A percentile compares a stretch with the other conserved stretches of the same genome.
Conservation (phyloP, 1,140 invertebrate genomes). For the Drosophila yakuba region DNA sequence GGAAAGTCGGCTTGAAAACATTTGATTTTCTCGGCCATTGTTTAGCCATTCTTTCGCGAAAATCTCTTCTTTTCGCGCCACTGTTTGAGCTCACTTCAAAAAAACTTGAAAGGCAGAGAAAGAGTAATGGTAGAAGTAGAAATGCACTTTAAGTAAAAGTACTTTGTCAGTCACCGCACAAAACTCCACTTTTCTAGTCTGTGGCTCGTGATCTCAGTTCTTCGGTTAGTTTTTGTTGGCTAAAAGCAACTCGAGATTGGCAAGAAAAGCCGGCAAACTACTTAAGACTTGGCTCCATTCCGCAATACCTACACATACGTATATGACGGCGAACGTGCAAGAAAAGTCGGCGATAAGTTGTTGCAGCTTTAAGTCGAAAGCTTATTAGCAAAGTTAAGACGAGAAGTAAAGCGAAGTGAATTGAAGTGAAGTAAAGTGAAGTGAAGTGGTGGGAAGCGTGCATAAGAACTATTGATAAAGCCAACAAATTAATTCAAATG, state of each 20-base stretch:
- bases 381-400: slow-evolving; percentile 44
- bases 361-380: slow-evolving; percentile 26
- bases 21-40: slow-evolving; percentile 47
- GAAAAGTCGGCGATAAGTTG: slow-evolving; percentile 10
- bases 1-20: slow-evolving; percentile 14
- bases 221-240: slow-evolving; percentile 53
- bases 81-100: slow-evolving; percentile 23
- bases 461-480: slow-evolving; percentile 61
- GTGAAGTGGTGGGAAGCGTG: not conserved
- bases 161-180: slow-evolving; percentile 54
- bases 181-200: not conserved
- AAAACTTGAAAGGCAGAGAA: slow-evolving; percentile 49
- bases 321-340: slow-evolving; percentile 4
- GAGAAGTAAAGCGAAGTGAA: no score
- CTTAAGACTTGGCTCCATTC: slow-evolving; percentile 35
- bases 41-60: slow-evolving; percentile 27
- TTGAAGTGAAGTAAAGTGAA: no score
- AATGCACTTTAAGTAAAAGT: slow-evolving; percentile 76
- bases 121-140: slow-evolving; percentile 17
- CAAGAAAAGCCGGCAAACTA: slow-evolving; percentile 40
- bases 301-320: slow-evolving; percentile 6
- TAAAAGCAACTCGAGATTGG: slow-evolving; percentile 49
- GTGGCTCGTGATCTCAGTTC: slow-evolving; percentile 37
- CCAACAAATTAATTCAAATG: slow-evolving; percentile 71
- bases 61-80: slow-evolving; percentile 25